These are phyloP conservation scores for Tachyglossus aculeatus DNA, from an alignment of 2,797 vertebrate genomes.

Conservation along the genomic window DNA sequence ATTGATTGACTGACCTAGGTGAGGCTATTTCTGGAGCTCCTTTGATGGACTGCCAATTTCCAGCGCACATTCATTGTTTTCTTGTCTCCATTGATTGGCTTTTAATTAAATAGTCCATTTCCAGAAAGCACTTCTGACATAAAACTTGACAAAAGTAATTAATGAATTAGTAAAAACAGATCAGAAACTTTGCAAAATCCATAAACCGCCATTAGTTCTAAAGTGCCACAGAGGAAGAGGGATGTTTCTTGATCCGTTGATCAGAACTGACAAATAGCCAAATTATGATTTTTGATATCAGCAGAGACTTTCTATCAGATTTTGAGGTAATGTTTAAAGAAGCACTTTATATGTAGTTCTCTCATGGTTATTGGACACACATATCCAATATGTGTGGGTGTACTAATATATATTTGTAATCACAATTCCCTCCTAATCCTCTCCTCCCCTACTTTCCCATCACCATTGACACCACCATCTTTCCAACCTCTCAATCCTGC, in stretches of 20 bases:
- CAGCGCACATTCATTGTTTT: not conserved
- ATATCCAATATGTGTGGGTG: not conserved
- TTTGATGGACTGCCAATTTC: conserved; percentile 6
- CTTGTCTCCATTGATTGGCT: not conserved
- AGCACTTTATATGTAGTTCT: too few species aligned
- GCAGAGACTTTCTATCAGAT: not conserved
- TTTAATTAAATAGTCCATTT: not conserved
- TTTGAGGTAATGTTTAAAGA: not conserved
- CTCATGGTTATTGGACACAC: too few species aligned
- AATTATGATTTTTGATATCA: not conserved
- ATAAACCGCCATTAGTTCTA: not conserved
- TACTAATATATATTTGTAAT: rapidly evolving
- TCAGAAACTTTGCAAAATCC: not conserved
- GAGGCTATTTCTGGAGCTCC: not conserved
- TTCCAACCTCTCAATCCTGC: too few species aligned
- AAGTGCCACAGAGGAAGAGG: not conserved
- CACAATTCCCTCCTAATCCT: too few species aligned
- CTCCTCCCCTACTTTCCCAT: too few species aligned
- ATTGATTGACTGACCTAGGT: too few species aligned
- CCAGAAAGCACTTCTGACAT: not conserved
- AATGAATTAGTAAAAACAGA: not conserved
- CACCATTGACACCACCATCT: too few species aligned
- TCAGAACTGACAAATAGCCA: not conserved
- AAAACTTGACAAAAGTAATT: not conserved
- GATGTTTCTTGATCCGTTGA: not conserved